Base-by-base conservation (phyloP, 1,140 invertebrate species). In the Drosophila kikkawai region DNA sequence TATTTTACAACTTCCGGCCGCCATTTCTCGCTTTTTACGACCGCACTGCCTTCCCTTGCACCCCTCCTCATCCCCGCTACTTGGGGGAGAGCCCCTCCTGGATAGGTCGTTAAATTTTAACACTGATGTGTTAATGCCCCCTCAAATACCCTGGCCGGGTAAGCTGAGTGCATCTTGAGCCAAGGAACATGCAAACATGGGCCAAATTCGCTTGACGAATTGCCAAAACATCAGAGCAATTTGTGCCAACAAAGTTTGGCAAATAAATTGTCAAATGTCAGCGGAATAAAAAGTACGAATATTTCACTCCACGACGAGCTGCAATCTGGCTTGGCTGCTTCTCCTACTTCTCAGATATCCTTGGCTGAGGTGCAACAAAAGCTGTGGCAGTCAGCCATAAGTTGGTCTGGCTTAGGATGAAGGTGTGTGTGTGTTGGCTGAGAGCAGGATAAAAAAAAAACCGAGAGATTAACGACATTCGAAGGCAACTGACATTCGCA, bases 71-170 rank as follows among this genome's bases (percentile, higher is more conserved):
- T 9, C 39, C 7, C 22, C 42, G 22, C n/a, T 37, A 3, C 53
- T 47, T 42, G n/a, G n/a, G n/a, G n/a, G 53, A 29, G 47, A 45
- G 36, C 50, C 51, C 36, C 48, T 45, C n/a, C 26, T 15, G 44
- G 55, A 63, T 51, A 59, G 76, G 64, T 88, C 83, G 84, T 87
- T 83, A 87, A 87, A 87, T 88, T 87, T 87, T 79, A 87, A 87
- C 84, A 83, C 83, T 78, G 80, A 88, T 87, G 83, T 87, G 83
- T 88, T 87, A 87, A 87, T 88, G 84, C 76, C 71, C 60, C 67
- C 56, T 42, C 57, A 47, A 66, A 32, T 51, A 74, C 34, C 36
- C 4, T 47, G 37, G 37, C n/a, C 50, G 47, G 47, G 41, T 39
- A 37, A 47, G 29, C 50, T 45, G 41, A 67, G 67, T 76, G 60